phyloP scores from a whole-genome alignment of 2,113 vertebrate species.

The Ophiodon elongatus region DNA sequence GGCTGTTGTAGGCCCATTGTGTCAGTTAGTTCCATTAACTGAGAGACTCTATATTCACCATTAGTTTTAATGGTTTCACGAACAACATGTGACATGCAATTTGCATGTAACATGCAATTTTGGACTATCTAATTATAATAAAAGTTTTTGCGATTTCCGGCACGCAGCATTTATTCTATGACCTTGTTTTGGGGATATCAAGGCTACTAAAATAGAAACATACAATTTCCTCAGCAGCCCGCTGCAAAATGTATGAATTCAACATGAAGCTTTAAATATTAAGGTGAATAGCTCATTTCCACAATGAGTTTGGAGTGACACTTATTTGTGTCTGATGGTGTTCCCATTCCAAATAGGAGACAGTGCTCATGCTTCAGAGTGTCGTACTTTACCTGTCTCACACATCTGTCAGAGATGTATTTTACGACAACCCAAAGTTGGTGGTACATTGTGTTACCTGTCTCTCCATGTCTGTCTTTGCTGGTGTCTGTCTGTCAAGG shows the following conservation, averaged over 20 bases:
- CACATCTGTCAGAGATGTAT: slow-evolving; percentile 35
- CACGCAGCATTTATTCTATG: background rate
- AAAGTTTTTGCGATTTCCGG: background rate
- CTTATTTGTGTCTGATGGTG: background rate
- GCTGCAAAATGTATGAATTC: background rate
- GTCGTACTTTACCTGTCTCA: slow-evolving; percentile 17
- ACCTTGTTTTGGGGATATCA: background rate
- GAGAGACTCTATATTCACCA: background rate
- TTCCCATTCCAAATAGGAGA: slow-evolving; percentile 14
- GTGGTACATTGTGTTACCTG: slow-evolving; percentile 85
- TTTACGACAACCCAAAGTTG: slow-evolving; percentile 14
- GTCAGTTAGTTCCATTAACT: background rate
- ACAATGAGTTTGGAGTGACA: background rate
- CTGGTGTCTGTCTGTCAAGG: slow-evolving; percentile 90
- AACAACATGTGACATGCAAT: background rate
- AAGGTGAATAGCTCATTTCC: background rate
- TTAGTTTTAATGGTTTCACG: background rate
- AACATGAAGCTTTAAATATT: background rate
- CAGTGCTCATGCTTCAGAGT: background rate
- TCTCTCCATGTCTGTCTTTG: slow-evolving; percentile 92
- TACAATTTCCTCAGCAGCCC: background rate
- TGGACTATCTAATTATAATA: background rate
- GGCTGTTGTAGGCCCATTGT: background rate
- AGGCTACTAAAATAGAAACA: background rate
- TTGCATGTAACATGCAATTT: background rate